Percentiles rank a stretch among this genome's conserved stretches.
Conservation (phyloP, 1,140 invertebrate species). For the Oncopodura yosiiana region DNA sequence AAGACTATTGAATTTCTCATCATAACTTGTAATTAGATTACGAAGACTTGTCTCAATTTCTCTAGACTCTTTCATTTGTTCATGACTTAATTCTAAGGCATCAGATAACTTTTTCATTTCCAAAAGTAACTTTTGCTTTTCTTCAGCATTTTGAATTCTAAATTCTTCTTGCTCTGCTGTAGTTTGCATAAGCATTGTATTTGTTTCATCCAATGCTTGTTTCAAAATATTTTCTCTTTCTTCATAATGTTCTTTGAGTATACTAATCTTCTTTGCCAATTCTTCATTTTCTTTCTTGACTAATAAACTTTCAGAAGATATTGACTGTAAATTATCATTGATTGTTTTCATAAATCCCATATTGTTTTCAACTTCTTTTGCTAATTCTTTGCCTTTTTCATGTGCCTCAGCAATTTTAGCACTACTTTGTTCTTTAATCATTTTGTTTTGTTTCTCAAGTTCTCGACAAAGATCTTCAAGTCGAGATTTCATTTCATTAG, state of each 20-base stretch:
- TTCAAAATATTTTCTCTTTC: slow-evolving; percentile 33
- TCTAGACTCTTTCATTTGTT: slow-evolving; percentile 33
- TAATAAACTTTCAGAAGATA: slow-evolving; percentile 19
- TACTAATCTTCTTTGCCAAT: slow-evolving; percentile 26
- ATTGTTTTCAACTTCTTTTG: slow-evolving; percentile 33
- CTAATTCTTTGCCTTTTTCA: slow-evolving; percentile 32
- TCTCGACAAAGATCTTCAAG: slow-evolving; percentile 33
- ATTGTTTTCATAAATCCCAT: slow-evolving; percentile 36
- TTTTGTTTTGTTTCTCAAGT: slow-evolving; percentile 33
- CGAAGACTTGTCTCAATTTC: slow-evolving; percentile 25
- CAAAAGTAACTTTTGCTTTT: slow-evolving; percentile 25
- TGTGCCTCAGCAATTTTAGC: slow-evolving; percentile 32
- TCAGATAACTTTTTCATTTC: slow-evolving; percentile 33
- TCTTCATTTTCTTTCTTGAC: slow-evolving; percentile 32
- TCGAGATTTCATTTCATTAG: slow-evolving; percentile 22
- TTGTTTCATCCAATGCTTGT: slow-evolving; percentile 29
- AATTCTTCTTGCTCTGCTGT: slow-evolving; percentile 24
- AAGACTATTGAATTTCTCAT: slow-evolving; percentile 30
- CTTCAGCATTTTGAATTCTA: slow-evolving; percentile 30
- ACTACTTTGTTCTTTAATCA: slow-evolving; percentile 33
- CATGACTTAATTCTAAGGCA: slow-evolving; percentile 22
- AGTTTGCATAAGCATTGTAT: slow-evolving; percentile 2
- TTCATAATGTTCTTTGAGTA: slow-evolving; percentile 28
- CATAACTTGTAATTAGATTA: slow-evolving; percentile 29
- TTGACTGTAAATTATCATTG: slow-evolving; percentile 31